Evolutionary conservation across 2,888 invertebrate species (phyloP).

Genomic region (Nemoura dubitans): DNA sequence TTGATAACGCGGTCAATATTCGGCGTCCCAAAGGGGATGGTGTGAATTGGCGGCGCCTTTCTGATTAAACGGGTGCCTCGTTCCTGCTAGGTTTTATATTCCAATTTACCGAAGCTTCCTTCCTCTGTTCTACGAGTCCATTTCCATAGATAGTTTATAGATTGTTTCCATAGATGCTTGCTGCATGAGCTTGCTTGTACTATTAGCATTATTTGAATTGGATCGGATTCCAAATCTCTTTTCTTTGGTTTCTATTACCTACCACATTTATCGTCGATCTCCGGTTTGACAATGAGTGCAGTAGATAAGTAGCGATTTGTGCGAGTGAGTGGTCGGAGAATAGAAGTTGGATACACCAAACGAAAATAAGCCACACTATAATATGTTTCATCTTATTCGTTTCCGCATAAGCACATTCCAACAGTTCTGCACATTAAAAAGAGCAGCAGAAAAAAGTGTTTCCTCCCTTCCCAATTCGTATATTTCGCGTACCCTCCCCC

Average conservation of each 20-base stretch:
- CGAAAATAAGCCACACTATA: background rate
- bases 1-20: conserved; percentile 7
- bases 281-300: background rate
- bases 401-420: background rate
- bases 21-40: background rate
- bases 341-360: background rate
- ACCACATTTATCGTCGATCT: background rate
- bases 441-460: background rate
- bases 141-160: background rate
- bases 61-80: background rate
- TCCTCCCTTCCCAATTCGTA: background rate
- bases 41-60: background rate
- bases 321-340: background rate
- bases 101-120: background rate
- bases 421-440: background rate
- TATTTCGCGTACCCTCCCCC: background rate
- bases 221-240: background rate
- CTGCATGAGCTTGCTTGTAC: background rate
- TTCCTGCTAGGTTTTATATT: background rate
- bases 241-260: background rate
- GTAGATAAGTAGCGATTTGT: background rate
- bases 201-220: background rate
- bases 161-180: no score
- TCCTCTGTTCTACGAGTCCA: background rate
- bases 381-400: background rate